A percentile compares a stretch with the other conserved stretches of the same genome.
Conservation (phyloP, 2,113 vertebrate species). For the Chaenogobius annularis region DNA sequence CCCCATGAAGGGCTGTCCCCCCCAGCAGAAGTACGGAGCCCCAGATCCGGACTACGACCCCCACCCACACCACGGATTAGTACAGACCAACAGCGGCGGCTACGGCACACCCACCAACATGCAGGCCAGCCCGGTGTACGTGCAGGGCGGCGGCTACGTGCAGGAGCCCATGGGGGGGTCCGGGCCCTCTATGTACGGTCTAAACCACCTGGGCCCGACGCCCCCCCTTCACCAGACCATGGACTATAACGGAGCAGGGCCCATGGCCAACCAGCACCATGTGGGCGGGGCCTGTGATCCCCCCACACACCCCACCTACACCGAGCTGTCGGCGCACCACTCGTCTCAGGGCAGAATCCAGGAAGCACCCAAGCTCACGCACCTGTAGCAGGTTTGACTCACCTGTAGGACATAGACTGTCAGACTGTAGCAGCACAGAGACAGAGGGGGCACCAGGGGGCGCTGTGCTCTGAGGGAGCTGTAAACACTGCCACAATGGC, state of each 20-base stretch:
- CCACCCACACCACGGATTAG: constrained; percentile 81
- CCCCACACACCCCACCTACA: constrained; percentile 89
- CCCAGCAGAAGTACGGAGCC: constrained; percentile 89
- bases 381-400: constrained; percentile 88
- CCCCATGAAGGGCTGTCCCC: constrained; percentile 88
- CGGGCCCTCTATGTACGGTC: constrained; percentile 91
- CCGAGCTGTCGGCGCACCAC: constrained; percentile 94
- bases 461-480: constrained; percentile 23
- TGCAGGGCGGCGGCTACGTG: constrained; percentile 87
- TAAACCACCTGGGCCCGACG: constrained; percentile 86
- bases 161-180: constrained; percentile 87
- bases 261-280: constrained; percentile 87
- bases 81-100: constrained; percentile 83
- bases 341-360: constrained; percentile 98
- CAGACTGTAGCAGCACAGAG: constrained; percentile 23
- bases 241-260: constrained; percentile 90
- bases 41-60: constrained; percentile 88
- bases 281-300: constrained; percentile 83
- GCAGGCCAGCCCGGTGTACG: constrained; percentile 94
- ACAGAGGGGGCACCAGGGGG: constrained; percentile 63
- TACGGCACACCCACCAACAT: constrained; percentile 84
- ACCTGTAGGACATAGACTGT: constrained; percentile 48
- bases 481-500: constrained; percentile 22
- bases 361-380: constrained; percentile 99
- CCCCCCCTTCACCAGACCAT: constrained; percentile 87